Percentiles rank a stretch among this genome's conserved stretches.
Conservation (phyloP, 2,113 vertebrate species). For the Phalacrocorax carbo region DNA sequence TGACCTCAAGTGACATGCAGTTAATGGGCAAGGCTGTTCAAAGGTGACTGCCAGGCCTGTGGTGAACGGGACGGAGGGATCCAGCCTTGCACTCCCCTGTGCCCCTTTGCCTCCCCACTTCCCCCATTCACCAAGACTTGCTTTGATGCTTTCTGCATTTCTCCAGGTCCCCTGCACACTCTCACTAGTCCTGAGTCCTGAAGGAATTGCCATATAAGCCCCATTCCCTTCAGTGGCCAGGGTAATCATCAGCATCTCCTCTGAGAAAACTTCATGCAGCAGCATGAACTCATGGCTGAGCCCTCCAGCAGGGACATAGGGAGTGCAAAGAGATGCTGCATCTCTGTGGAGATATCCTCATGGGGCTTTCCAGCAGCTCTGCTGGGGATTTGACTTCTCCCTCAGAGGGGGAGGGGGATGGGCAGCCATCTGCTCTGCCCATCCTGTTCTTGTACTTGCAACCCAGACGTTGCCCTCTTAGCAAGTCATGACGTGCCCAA, state of each 20-base stretch:
- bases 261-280: neutral
- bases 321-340: neutral
- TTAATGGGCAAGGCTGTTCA: neutral
- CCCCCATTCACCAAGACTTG: neutral
- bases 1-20: neutral
- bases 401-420: neutral
- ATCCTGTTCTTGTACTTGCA: neutral
- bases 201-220: neutral
- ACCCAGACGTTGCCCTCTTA: neutral
- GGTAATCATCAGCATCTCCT: neutral
- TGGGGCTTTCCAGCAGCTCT: neutral
- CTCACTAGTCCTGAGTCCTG: neutral
- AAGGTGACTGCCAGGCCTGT: neutral
- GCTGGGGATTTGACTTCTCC: neutral
- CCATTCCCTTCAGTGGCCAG: neutral
- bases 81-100: neutral
- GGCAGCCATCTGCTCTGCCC: neutral
- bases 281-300: neutral
- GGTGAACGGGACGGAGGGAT: rapidly evolving
- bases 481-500: neutral
- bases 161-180: neutral
- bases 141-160: neutral
- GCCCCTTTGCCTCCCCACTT: neutral
- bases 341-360: neutral
- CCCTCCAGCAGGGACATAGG: rapidly evolving